Base-by-base conservation (phyloP, 2,888 invertebrate genomes). In the Nasonia oneida region DNA sequence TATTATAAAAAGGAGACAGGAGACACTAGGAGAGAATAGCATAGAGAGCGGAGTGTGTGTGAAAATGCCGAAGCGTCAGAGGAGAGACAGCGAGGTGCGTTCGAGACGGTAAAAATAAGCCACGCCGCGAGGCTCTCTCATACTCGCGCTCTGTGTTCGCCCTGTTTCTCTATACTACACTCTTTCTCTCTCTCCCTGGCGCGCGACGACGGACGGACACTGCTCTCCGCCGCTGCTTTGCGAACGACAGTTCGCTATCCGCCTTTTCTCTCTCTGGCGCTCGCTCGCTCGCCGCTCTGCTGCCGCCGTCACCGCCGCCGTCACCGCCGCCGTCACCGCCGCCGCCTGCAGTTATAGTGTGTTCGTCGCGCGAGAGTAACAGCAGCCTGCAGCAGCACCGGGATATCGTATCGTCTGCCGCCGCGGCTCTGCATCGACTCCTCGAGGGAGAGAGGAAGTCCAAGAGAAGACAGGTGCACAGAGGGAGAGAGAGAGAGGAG, bases 51-150 rank as follows among this genome's bases (percentile, higher is more conserved):
- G 42, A 42, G 57, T 61, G 57, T 53, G 50, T 61, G 84, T 50
- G 23, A 86, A 86, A 81, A 86, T 86, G 86, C 84, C 84, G 77
- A 86, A 84, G 76, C 86, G 86, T 81, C 83, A 81, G 61, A 81
- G 84, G 42, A 74, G 61, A 75, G 81, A 84, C 77, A 81, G 83
- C 78, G 84, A 86, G 86, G 86, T 86, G 86, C 86, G 84, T 84
- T 83, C 77, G 64, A 76, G 86, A 83, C 84, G 86, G 84, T 86
- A 86, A 86, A 86, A 86, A 86, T 84, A 86, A 84, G 86, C 86
- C 73, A 81, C 86, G 83, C 83, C 80, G 82, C 80, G 82, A 85
- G 85, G 67, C 53, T 70, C 70, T 70, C 57, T 53, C 83, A 18
- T 77, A n/a, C 47, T 29, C 75, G 53, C 57, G 14, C n/a, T 37